These are phyloP conservation scores for Drosophila quadrilineata DNA, from an alignment of 1,140 invertebrate genomes.

Conservation along the genomic window DNA sequence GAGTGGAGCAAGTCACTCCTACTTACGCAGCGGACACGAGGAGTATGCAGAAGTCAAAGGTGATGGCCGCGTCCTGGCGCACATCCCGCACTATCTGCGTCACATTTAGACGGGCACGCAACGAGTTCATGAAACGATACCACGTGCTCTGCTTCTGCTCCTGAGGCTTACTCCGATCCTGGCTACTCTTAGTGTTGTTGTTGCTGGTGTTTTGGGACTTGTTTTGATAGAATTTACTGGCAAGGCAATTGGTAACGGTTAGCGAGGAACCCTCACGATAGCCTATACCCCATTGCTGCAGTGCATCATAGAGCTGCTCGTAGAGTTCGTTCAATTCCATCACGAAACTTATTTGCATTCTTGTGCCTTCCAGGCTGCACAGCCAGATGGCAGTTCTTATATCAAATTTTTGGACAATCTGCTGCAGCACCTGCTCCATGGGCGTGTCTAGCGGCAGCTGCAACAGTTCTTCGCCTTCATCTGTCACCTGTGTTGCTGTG, in stretches of 20 bases:
- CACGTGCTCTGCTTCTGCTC: slow-evolving; percentile 82
- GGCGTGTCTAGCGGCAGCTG: slow-evolving; percentile 55
- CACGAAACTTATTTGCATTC: slow-evolving; percentile 80
- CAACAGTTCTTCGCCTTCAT: slow-evolving; percentile 16
- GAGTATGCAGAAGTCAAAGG: slow-evolving; percentile 88
- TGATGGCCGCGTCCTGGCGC: slow-evolving; percentile 85
- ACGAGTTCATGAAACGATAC: slow-evolving; percentile 84
- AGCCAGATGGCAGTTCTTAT: slow-evolving; percentile 73
- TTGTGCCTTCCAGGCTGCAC: slow-evolving; percentile 53
- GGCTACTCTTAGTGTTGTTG: slow-evolving; percentile 44
- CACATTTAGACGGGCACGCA: slow-evolving; percentile 86
- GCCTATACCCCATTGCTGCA: slow-evolving; percentile 81
- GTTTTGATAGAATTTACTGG: slow-evolving; percentile 37
- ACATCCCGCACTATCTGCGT: slow-evolving; percentile 87
- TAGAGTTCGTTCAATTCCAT: slow-evolving; percentile 80
- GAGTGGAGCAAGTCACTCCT: not conserved
- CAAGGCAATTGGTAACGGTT: slow-evolving; percentile 81
- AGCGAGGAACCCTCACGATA: slow-evolving; percentile 80
- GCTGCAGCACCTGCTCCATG: slow-evolving; percentile 69
- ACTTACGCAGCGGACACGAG: slow-evolving; percentile 86
- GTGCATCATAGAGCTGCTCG: slow-evolving; percentile 79
- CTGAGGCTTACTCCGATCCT: too few species aligned
- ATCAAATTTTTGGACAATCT: slow-evolving; percentile 70
- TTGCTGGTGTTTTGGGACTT: not conserved
- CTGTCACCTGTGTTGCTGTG: slow-evolving; percentile 30